Evolutionary conservation across 2,888 invertebrate species (phyloP).

Genomic region (Bibio marci): DNA sequence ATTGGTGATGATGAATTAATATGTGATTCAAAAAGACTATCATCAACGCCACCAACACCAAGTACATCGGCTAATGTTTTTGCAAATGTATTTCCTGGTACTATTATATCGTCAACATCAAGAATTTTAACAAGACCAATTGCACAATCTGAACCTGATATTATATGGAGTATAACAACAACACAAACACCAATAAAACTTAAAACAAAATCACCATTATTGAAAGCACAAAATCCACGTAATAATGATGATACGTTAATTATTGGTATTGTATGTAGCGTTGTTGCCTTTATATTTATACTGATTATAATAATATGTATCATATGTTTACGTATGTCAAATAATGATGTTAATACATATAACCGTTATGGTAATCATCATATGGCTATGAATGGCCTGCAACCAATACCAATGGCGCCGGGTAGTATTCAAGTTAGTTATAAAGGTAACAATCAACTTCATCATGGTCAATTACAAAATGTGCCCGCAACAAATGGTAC

Average conservation of each 20-base stretch:
- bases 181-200: conserved; percentile 40
- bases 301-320: conserved; percentile 80
- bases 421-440: conserved; percentile 38
- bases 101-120: conserved; percentile 28
- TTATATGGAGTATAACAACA: conserved; percentile 78
- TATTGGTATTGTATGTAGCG: conserved; percentile 86
- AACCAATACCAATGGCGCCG: conserved; percentile 33
- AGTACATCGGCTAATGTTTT: conserved; percentile 34
- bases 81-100: conserved; percentile 18
- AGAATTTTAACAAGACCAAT: conserved; percentile 37
- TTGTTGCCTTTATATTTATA: conserved; percentile 78
- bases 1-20: conserved; percentile 67
- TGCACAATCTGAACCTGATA: conserved; percentile 64
- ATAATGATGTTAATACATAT: conserved; percentile 17
- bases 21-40: conserved; percentile 48
- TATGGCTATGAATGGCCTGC: conserved; percentile 35
- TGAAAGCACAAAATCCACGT: conserved; percentile 35
- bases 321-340: conserved; percentile 55
- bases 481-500: conserved; percentile 9
- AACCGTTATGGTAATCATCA: conserved; percentile 50
- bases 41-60: conserved; percentile 27
- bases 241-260: conserved; percentile 84
- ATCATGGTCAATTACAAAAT: conserved; percentile 10
- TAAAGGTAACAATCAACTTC: conserved; percentile 20
- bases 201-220: conserved; percentile 32